Evolutionary conservation across 2,113 vertebrate genomes (phyloP).

Genomic region (Sminthopsis crassicaudata): DNA sequence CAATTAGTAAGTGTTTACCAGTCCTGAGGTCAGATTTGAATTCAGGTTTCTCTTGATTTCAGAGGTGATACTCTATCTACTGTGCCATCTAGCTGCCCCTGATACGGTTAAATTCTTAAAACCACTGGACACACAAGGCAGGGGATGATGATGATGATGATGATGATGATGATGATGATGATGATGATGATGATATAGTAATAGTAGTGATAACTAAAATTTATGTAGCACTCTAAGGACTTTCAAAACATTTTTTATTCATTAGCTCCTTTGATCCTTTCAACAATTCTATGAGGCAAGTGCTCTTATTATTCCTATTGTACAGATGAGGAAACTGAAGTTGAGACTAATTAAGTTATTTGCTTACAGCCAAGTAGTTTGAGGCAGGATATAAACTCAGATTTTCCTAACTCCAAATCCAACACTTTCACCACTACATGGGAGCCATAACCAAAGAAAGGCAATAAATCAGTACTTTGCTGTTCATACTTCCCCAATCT

Average conservation of each 20-base stretch:
- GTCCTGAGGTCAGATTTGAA: too few relatives aligned
- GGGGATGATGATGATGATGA: too few relatives aligned
- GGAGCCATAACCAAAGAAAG: not conserved
- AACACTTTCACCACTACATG: not conserved
- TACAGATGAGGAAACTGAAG: not conserved
- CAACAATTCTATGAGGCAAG: not conserved
- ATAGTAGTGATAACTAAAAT: not conserved
- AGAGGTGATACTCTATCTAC: too few relatives aligned
- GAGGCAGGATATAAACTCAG: not conserved
- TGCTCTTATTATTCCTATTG: not conserved
- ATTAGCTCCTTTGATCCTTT: not conserved
- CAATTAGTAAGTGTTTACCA: too few relatives aligned
- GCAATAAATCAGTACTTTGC: not conserved
- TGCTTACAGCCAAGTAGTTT: not conserved
- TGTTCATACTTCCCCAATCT: not conserved
- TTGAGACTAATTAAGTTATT: not conserved
- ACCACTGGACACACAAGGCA: not conserved
- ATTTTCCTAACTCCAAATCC: not conserved
- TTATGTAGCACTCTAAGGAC: not conserved
- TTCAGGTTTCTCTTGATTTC: too few relatives aligned
- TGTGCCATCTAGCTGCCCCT: too few relatives aligned
- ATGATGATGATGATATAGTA: not conserved
- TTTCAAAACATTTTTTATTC: not conserved
- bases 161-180: too few relatives aligned
- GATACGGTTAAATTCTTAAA: not conserved